Evolutionary conservation across 2,797 vertebrate genomes (phyloP).

Genomic region (Sebastes iracundus): DNA sequence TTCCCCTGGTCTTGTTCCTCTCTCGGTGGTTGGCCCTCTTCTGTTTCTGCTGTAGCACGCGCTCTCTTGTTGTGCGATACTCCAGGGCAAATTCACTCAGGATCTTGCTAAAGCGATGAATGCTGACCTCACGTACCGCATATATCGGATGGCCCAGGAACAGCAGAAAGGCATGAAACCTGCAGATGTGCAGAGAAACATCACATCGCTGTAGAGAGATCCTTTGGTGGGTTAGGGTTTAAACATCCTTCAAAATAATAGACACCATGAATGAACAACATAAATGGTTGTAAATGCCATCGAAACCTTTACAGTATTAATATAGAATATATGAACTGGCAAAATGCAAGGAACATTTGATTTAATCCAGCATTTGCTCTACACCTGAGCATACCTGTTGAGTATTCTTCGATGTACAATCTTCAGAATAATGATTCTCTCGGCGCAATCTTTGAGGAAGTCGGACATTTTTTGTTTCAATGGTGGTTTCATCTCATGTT

Average conservation of each 20-base stretch:
- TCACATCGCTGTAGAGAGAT: not conserved
- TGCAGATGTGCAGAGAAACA: constrained; percentile 63
- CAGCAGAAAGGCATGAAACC: constrained; percentile 96
- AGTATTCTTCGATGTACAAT: constrained; percentile 96
- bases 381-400: constrained; percentile 85
- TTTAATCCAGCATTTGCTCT: constrained; percentile 51
- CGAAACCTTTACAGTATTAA: not conserved
- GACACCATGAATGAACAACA: not conserved
- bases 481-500: constrained; percentile 95
- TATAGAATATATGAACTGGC: not conserved
- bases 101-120: constrained; percentile 96
- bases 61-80: constrained; percentile 95
- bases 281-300: not conserved
- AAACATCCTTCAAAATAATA: not conserved
- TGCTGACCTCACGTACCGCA: constrained; percentile 91
- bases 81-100: constrained; percentile 97
- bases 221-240: not conserved
- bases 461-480: constrained; percentile 97
- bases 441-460: constrained; percentile 96
- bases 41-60: constrained; percentile 96
- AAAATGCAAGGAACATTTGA: not conserved
- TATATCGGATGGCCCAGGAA: constrained; percentile 95
- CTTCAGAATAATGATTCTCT: constrained; percentile 97
- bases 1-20: constrained; percentile 98
- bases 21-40: constrained; percentile 97